phyloP scores from a whole-genome alignment of 2,797 vertebrate genomes.

The Iguana delicatissima region DNA sequence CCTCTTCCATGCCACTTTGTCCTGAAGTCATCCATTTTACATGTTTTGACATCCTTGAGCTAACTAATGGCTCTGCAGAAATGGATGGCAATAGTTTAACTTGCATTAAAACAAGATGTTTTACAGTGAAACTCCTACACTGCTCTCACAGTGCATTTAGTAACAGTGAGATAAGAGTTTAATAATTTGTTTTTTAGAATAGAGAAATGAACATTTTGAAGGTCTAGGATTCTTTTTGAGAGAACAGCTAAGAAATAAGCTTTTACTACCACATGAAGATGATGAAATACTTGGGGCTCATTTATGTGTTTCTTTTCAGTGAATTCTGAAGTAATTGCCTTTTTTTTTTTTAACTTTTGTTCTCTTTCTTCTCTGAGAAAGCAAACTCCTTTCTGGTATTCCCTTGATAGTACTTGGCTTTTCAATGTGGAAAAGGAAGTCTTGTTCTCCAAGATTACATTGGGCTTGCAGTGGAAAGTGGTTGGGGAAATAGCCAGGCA shows the following conservation, averaged over 20 bases:
- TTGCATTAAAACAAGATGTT: not conserved
- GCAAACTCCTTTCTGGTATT: not conserved
- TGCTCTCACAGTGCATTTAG: not conserved
- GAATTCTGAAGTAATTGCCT: not conserved
- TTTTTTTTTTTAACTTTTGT: not conserved
- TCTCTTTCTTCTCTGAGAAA: not conserved
- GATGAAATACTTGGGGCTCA: not conserved
- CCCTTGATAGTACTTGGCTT: conserved; percentile 4
- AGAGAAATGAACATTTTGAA: not conserved
- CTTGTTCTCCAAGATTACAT: not conserved
- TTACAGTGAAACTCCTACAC: not conserved
- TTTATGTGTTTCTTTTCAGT: not conserved
- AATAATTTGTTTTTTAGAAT: not conserved
- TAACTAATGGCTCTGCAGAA: conserved; percentile 64
- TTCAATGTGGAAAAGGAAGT: not conserved
- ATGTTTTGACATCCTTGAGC: conserved; percentile 65
- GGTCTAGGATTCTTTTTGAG: not conserved
- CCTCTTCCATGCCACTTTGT: conserved; percentile 59
- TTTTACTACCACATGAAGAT: not conserved
- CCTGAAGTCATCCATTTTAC: conserved; percentile 46
- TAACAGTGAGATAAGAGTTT: not conserved
- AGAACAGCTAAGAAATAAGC: not conserved
- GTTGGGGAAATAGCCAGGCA: not conserved
- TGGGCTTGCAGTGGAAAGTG: not conserved
- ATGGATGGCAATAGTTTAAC: not conserved